Conservation (phyloP, 2,888 invertebrate species). For the Sthenelais limicola region DNA sequence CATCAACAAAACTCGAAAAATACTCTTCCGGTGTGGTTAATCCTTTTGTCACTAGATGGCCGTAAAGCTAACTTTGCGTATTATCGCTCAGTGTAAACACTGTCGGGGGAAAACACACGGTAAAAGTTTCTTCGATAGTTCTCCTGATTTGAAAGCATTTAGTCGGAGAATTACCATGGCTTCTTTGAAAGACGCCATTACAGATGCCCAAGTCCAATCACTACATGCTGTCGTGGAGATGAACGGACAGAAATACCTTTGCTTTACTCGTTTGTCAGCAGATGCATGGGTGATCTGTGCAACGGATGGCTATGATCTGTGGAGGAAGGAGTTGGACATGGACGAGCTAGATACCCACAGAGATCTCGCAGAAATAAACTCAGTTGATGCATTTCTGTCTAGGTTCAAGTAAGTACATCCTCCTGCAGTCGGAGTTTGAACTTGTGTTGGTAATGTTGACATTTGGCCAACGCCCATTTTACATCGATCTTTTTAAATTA, state of each 20-base stretch:
- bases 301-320: constrained; percentile 63
- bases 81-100: too few species aligned
- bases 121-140: too few species aligned
- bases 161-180: constrained; percentile 12
- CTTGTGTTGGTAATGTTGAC: too few species aligned
- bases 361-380: constrained; percentile 57
- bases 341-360: constrained; percentile 59
- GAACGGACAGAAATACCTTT: constrained; percentile 58
- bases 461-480: too few species aligned
- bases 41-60: too few species aligned
- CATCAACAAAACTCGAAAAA: too few species aligned
- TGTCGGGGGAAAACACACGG: too few species aligned
- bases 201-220: constrained; percentile 52
- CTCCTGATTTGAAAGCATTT: too few species aligned
- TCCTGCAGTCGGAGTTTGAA: too few species aligned
- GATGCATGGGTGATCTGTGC: constrained; percentile 57
- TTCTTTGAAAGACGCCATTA: constrained; percentile 24
- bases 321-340: constrained; percentile 59
- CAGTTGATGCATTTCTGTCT: constrained; percentile 57
- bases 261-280: constrained; percentile 57
- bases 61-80: too few species aligned
- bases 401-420: constrained; percentile 58
- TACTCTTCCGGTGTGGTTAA: too few species aligned
- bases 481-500: too few species aligned
- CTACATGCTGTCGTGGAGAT: constrained; percentile 55